Conservation (phyloP, 1,140 invertebrate genomes). For the Thalassaphorura encarpata region DNA sequence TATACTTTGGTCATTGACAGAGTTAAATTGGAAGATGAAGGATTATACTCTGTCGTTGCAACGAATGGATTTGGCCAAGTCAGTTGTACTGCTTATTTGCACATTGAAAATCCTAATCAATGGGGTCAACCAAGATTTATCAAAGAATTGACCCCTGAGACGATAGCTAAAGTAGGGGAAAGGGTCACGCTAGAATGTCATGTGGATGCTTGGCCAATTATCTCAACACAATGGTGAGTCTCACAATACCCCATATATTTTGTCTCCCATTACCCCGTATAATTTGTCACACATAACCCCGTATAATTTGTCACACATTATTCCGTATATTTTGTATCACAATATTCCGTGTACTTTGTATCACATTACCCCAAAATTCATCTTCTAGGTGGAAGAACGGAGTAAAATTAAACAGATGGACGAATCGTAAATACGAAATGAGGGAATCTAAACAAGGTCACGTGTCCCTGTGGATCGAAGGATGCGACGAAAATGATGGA, state of each 20-base stretch:
- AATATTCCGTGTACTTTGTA: background rate
- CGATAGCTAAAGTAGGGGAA: conserved; percentile 47
- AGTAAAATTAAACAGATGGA: background rate
- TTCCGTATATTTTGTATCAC: background rate
- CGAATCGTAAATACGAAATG: too few relatives aligned
- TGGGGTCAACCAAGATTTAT: conserved; percentile 68
- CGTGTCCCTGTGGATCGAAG: too few relatives aligned
- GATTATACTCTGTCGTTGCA: conserved; percentile 67
- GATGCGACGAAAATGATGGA: too few relatives aligned
- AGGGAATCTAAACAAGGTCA: too few relatives aligned
- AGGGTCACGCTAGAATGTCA: conserved; percentile 56
- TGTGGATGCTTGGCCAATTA: conserved; percentile 68
- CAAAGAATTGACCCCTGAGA: conserved; percentile 47
- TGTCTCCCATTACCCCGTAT: too few relatives aligned
- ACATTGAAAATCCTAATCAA: conserved; percentile 44
- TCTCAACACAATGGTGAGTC: conserved; percentile 63
- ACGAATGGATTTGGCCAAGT: conserved; percentile 71
- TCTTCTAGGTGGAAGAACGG: background rate
- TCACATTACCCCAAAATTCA: background rate
- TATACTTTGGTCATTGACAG: conserved; percentile 72
- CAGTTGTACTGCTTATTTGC: conserved; percentile 64
- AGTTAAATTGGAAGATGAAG: conserved; percentile 65
- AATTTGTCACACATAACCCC: conserved; percentile 61
- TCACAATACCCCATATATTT: too few relatives aligned
- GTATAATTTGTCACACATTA: conserved; percentile 60